Percentiles rank a stretch among this genome's conserved stretches.
Conservation (phyloP, 1,140 invertebrate genomes). For the Gryon sp. region DNA sequence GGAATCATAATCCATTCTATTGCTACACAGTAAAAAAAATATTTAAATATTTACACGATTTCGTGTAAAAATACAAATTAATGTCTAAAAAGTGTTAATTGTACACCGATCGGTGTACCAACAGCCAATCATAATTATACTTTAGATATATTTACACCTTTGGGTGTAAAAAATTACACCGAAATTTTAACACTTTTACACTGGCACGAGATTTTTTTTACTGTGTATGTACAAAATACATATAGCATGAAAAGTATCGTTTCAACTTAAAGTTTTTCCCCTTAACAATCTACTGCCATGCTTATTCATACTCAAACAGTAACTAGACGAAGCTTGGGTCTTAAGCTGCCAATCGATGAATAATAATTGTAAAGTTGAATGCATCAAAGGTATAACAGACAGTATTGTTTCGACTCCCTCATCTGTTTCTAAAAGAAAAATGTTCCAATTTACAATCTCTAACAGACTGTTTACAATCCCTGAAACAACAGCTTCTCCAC, state of each 20-base stretch:
- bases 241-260: constrained; percentile 92
- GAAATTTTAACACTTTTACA: too few relatives aligned
- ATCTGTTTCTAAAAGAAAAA: constrained; percentile 91
- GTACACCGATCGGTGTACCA: too few relatives aligned
- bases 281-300: constrained; percentile 85
- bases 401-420: constrained; percentile 86
- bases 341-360: constrained; percentile 89
- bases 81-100: too few relatives aligned
- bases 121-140: too few relatives aligned
- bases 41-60: too few relatives aligned
- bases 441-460: constrained; percentile 84
- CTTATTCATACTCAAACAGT: constrained; percentile 83
- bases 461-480: constrained; percentile 88
- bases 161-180: too few relatives aligned
- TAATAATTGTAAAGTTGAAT: constrained; percentile 86
- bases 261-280: constrained; percentile 90
- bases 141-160: too few relatives aligned
- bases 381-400: constrained; percentile 87
- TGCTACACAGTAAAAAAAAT: too few relatives aligned
- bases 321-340: constrained; percentile 85
- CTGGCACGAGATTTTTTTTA: too few relatives aligned
- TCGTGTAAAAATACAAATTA: too few relatives aligned
- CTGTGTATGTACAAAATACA: constrained; percentile 92
- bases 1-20: constrained; percentile 90
- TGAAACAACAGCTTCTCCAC: constrained; percentile 90